A percentile compares a stretch with the other conserved stretches of the same genome.
Conservation (phyloP, 2,797 vertebrate genomes). For the Bradypodion pumilum region DNA sequence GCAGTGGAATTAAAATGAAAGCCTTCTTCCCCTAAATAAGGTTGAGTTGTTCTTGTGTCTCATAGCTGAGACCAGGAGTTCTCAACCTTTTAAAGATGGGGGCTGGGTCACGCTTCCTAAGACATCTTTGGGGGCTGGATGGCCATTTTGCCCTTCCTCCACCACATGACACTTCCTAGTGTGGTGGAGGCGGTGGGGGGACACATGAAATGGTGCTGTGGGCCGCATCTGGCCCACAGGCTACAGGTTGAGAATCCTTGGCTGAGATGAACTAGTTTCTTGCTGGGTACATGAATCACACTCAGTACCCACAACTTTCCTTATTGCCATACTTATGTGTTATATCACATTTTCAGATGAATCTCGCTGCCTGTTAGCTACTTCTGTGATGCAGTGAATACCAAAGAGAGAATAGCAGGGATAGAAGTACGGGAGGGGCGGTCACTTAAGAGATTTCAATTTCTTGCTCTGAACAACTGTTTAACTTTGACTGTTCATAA, state of each 20-base stretch:
- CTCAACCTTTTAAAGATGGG: too few relatives aligned
- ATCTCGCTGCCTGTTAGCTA: background rate
- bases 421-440: background rate
- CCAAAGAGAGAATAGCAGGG: constrained; percentile 13
- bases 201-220: too few relatives aligned
- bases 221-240: too few relatives aligned
- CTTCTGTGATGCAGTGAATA: constrained; percentile 14
- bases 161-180: too few relatives aligned
- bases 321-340: background rate
- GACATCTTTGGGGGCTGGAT: too few relatives aligned
- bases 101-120: too few relatives aligned
- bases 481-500: constrained; percentile 4
- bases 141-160: too few relatives aligned
- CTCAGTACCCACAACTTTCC: background rate
- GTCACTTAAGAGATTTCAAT: constrained; percentile 12
- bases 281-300: constrained; percentile 16
- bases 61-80: constrained; percentile 19
- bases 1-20: constrained; percentile 34
- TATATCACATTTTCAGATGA: background rate
- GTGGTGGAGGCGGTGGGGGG: too few relatives aligned
- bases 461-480: constrained; percentile 29
- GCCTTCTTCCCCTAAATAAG: constrained; percentile 30
- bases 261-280: too few relatives aligned
- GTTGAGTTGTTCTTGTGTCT: constrained; percentile 29
- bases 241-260: too few relatives aligned